Percentiles rank a stretch among this genome's conserved stretches.
phyloP scores from a whole-genome alignment of 2,797 vertebrate genomes.

The Galagoides demidoff region DNA sequence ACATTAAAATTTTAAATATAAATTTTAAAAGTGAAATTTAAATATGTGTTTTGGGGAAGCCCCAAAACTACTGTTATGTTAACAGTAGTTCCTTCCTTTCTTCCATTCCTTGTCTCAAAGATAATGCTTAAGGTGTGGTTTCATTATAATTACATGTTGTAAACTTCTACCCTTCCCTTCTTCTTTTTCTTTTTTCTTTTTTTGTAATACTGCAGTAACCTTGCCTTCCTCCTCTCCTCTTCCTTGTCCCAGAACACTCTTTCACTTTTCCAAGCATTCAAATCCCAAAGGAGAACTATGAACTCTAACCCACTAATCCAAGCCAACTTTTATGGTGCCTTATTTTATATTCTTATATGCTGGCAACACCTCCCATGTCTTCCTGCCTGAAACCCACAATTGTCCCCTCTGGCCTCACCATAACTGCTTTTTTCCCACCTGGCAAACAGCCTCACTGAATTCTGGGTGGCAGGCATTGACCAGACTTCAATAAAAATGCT shows the following conservation, averaged over 20 bases:
- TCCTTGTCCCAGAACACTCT: background rate
- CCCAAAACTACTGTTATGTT: background rate
- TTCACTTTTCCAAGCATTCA: background rate
- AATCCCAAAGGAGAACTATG: background rate
- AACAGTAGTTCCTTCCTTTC: no score
- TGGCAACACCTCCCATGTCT: background rate
- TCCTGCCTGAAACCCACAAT: constrained; percentile 47
- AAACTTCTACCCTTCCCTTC: background rate
- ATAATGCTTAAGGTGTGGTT: background rate
- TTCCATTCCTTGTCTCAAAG: background rate
- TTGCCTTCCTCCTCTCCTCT: background rate
- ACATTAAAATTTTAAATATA: constrained; percentile 26
- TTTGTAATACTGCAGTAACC: background rate
- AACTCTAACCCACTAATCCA: background rate
- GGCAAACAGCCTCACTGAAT: constrained; percentile 85
- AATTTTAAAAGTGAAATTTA: constrained; percentile 29
- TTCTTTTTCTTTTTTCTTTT: background rate
- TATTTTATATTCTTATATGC: background rate
- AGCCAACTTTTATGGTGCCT: background rate
- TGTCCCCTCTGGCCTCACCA: constrained; percentile 26
- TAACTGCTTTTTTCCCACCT: constrained; percentile 76
- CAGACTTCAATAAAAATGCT: constrained; percentile 92
- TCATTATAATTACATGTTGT: background rate
- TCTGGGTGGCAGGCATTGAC: constrained; percentile 91
- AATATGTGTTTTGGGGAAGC: constrained; percentile 22